Conservation (phyloP, 2,888 invertebrate genomes). For the Sisyra terminalis region DNA sequence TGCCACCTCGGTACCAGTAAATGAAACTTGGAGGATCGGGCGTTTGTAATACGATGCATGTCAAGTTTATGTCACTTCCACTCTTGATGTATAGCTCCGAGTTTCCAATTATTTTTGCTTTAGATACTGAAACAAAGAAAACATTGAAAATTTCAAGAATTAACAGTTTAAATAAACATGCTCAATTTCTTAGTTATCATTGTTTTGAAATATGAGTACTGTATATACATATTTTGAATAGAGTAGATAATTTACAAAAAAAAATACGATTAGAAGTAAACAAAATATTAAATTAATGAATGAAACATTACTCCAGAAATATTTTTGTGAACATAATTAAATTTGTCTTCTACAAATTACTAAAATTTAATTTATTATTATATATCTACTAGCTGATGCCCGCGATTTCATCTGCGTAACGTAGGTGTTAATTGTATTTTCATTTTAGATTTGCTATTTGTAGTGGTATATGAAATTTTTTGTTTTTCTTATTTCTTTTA, state of each 20-base stretch:
- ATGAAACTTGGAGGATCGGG: constrained; percentile 68
- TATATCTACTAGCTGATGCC: no score
- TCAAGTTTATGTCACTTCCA: constrained; percentile 83
- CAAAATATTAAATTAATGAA: no score
- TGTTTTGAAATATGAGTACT: background rate
- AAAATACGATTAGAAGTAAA: no score
- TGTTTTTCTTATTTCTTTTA: no score
- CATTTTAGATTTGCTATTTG: no score
- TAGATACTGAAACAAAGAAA: constrained; percentile 51
- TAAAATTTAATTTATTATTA: no score
- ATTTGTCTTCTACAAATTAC: no score
- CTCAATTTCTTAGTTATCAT: background rate
- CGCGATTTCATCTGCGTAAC: no score
- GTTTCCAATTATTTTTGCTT: constrained; percentile 74
- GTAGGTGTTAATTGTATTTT: no score
- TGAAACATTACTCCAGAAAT: no score
- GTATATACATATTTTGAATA: background rate
- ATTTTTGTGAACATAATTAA: no score
- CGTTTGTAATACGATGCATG: constrained; percentile 69
- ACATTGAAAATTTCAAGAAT: background rate
- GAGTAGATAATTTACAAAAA: background rate
- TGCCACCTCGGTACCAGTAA: constrained; percentile 68
- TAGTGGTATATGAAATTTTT: no score
- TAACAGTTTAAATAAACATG: background rate
- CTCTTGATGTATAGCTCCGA: constrained; percentile 76